A percentile compares a stretch with the other conserved stretches of the same genome.
These are phyloP conservation scores for Limnephilus marmoratus DNA, from an alignment of 2,888 invertebrate genomes.

Conservation along the genomic window DNA sequence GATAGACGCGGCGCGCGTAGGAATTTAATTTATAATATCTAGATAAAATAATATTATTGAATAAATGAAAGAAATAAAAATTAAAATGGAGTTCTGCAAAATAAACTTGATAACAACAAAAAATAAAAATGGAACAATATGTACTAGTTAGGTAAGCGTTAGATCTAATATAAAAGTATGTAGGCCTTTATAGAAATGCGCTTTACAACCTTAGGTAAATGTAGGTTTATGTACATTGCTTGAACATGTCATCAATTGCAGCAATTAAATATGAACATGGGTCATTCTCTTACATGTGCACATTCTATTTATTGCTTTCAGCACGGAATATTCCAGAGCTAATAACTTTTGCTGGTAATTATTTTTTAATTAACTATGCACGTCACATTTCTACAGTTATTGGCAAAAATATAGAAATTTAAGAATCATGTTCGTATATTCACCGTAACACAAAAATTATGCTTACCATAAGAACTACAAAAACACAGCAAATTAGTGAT, in stretches of 20 bases:
- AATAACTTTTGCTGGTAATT: not conserved
- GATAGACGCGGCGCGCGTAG: no score
- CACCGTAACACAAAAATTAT: no score
- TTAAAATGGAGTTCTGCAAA: no score
- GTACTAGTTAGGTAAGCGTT: not conserved
- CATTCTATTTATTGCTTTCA: not conserved
- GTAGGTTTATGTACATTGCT: not conserved
- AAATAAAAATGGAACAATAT: no score
- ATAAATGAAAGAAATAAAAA: no score
- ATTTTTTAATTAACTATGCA: not conserved
- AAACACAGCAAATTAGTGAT: no score
- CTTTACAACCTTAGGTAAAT: not conserved
- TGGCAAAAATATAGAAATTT: no score
- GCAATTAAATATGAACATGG: not conserved
- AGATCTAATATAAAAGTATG: not conserved
- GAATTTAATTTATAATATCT: no score
- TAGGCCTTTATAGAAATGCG: not conserved
- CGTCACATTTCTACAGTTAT: not conserved
- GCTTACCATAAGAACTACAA: no score
- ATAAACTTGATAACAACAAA: no score
- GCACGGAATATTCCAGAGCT: not conserved
- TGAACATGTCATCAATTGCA: conserved; percentile 2
- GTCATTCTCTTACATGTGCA: not conserved
- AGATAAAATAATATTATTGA: no score
- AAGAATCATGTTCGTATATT: no score